Base-by-base conservation (phyloP, 2,797 vertebrate species). In the Xenops minutus region DNA sequence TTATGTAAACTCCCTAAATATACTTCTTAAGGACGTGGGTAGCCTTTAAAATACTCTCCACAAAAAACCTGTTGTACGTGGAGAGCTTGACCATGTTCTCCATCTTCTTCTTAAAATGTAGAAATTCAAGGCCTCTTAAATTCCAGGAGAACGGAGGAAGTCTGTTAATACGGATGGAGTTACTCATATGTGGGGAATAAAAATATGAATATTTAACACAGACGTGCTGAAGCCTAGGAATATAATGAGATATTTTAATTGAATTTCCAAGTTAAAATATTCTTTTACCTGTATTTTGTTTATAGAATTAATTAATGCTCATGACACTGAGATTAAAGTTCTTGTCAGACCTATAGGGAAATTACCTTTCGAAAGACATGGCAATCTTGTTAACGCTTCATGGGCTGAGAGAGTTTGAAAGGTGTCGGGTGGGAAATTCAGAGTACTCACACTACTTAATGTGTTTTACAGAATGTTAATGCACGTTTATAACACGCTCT, bases 1-100 rank as follows among this genome's bases (percentile, higher is more conserved):
- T 81, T 73, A 79, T 94, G 93, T 95, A 93, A 95, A 85, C 87
- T 92, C 56, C 37, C 66, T 88, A 95, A 94, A 94, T 95, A 46
- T 48, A 59, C 46, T 94, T 89, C 81, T 91, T 93, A 52, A 90
- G 93, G 92, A 75, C 32, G 63, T 49, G 41, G 61, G 32, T 80
- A 89, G 64, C 56, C 72, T 95, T 96, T 96, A 87, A 97, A 96
- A 88, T 89, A 14, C 76, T 94, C 78, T 94, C 15, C 82, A 73
- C 79, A 89, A 93, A 79, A 71, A 82, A 46, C 3, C 17, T 77
- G 29, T 39, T 58, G 27, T 77, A 54, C 8, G 1, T 74, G 66
- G 49, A 84, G 51, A 64, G 79, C 85, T 85, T 76, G 55, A 44
- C 26, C 32, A 18, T 0, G 0, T 82, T 92, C 27, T 66, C 29